Evolutionary conservation across 2,113 vertebrate genomes (phyloP).

Genomic region (Castor canadensis): DNA sequence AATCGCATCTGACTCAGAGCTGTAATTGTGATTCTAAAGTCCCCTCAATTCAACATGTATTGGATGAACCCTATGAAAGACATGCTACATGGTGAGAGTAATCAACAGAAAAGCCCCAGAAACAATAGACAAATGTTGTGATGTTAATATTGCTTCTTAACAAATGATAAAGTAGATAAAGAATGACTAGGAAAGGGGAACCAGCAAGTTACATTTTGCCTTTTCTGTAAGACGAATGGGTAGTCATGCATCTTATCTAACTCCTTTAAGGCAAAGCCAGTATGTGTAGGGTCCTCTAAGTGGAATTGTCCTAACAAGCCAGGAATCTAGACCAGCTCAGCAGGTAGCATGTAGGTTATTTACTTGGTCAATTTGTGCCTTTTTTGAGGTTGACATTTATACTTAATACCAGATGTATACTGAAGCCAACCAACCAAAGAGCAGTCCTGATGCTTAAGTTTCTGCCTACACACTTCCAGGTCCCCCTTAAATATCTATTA

Average conservation of each 20-base stretch:
- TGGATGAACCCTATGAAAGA: too few relatives aligned
- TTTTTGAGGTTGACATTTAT: neutral
- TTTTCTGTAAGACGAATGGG: neutral
- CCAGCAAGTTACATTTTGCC: neutral
- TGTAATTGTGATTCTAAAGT: neutral
- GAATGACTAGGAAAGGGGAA: neutral
- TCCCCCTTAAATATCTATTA: neutral
- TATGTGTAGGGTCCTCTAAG: neutral
- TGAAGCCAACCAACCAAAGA: neutral
- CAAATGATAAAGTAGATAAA: neutral
- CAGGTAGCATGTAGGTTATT: neutral
- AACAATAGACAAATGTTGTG: neutral
- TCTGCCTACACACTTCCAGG: neutral
- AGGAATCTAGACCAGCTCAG: neutral
- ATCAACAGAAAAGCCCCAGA: neutral
- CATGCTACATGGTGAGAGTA: neutral
- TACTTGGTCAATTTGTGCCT: neutral
- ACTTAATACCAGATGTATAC: neutral
- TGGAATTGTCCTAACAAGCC: neutral
- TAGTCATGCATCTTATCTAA: neutral
- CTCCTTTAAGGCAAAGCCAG: neutral
- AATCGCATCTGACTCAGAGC: neutral
- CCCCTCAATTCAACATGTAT: too few relatives aligned
- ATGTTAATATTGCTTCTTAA: too few relatives aligned
- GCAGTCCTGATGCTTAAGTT: neutral